Percentiles rank a stretch among this genome's conserved stretches.
Evolutionary conservation across 35 echinoderm and acorn worm species (phyloP).

Genomic region (Strongylocentrotus purpuratus): DNA sequence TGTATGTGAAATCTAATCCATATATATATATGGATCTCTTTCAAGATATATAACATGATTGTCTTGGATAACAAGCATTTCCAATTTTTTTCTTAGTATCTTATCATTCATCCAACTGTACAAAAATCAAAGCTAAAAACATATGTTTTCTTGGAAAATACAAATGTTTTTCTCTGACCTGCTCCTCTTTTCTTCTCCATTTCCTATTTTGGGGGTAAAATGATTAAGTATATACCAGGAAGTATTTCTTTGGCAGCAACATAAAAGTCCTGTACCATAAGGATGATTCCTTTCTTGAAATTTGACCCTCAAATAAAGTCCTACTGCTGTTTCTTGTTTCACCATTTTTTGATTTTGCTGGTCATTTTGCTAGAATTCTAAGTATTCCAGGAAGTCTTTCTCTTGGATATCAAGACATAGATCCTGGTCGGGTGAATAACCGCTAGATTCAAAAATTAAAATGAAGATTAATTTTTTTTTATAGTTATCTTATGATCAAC

Average conservation of each 20-base stretch:
- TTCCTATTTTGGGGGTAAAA: background rate
- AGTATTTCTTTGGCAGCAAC: background rate
- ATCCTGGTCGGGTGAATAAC: background rate
- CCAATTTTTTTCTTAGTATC: no score
- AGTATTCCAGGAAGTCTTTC: background rate
- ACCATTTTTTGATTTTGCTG: background rate
- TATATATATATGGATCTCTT: no score
- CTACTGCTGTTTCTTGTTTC: background rate
- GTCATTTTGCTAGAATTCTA: background rate
- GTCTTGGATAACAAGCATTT: no score
- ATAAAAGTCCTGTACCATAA: background rate
- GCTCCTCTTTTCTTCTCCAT: background rate
- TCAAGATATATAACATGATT: no score
- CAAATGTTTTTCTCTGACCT: background rate
- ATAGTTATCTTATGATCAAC: no score
- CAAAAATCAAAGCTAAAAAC: no score
- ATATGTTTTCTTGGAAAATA: background rate
- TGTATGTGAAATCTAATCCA: no score
- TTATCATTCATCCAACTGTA: no score
- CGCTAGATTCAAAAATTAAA: background rate
- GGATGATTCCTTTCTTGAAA: background rate
- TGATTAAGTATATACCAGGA: background rate
- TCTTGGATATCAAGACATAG: background rate
- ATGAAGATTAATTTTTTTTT: background rate
- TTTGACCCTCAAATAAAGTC: background rate